A percentile compares a stretch with the other conserved stretches of the same genome.
These are phyloP conservation scores for Rallus limicola DNA, from an alignment of 2,113 vertebrate species.

Conservation along the genomic window DNA sequence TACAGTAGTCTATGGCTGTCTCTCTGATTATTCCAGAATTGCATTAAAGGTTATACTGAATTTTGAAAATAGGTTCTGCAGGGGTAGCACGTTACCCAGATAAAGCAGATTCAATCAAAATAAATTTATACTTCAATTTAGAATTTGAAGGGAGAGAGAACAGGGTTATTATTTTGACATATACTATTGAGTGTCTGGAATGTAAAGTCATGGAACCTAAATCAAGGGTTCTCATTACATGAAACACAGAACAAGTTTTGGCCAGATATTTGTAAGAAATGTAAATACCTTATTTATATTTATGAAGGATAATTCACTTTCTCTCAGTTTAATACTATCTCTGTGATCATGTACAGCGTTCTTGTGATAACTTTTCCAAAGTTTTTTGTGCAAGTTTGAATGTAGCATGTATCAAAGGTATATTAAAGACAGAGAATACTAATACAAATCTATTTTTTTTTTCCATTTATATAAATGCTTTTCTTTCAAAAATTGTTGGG, in stretches of 20 bases:
- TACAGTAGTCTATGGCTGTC: neutral
- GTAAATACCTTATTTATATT: neutral
- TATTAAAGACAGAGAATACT: neutral
- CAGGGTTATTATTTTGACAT: constrained; percentile 2
- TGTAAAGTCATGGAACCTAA: neutral
- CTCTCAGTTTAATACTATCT: neutral
- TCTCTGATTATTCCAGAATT: neutral
- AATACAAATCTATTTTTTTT: neutral
- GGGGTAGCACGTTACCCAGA: neutral
- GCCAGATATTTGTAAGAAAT: neutral
- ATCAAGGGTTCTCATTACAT: neutral
- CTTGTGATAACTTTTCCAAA: neutral
- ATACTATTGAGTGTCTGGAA: neutral
- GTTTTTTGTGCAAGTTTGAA: neutral
- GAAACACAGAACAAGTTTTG: neutral
- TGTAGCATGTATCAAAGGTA: neutral
- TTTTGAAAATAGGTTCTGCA: neutral
- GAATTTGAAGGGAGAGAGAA: neutral
- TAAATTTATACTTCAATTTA: neutral
- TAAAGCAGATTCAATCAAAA: neutral
- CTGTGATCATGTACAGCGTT: neutral
- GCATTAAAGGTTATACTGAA: neutral
- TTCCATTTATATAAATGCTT: neutral
- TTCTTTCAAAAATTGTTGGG: neutral
- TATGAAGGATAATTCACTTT: neutral